A percentile compares a stretch with the other conserved stretches of the same genome.
Evolutionary conservation across 2,888 invertebrate genomes (phyloP).

Genomic region (Mamestra brassicae): DNA sequence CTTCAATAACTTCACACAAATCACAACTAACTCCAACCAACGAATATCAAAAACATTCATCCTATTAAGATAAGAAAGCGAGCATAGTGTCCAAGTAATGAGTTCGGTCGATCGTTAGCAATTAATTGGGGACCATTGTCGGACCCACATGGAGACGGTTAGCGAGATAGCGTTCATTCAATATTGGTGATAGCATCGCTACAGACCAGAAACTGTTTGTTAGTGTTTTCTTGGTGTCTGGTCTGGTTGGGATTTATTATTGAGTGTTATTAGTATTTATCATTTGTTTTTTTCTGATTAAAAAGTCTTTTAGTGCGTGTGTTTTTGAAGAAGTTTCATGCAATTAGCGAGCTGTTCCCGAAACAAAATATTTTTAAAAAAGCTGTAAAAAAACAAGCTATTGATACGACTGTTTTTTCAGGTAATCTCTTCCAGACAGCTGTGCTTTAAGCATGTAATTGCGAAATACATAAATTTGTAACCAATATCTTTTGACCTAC

Average conservation of each 20-base stretch:
- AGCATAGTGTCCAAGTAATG: slow-evolving; percentile 69
- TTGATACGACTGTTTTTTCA: too few relatives aligned
- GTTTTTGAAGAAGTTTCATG: neutral
- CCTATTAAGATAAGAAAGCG: slow-evolving; percentile 59
- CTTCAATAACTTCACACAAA: slow-evolving; percentile 21
- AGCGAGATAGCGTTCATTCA: too few relatives aligned
- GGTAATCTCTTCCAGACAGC: too few relatives aligned
- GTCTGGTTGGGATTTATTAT: neutral
- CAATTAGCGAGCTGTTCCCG: too few relatives aligned
- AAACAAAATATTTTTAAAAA: neutral
- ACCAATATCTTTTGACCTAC: too few relatives aligned
- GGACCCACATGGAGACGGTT: slow-evolving; percentile 49
- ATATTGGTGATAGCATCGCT: too few relatives aligned
- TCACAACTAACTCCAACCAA: neutral
- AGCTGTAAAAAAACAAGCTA: too few relatives aligned
- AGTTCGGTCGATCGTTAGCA: slow-evolving; percentile 69
- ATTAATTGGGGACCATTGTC: slow-evolving; percentile 74
- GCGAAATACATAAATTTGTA: too few relatives aligned
- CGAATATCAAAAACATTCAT: slow-evolving; percentile 38
- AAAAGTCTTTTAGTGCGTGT: neutral
- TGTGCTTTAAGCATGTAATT: too few relatives aligned
- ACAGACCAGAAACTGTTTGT: too few relatives aligned
- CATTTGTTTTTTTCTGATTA: neutral
- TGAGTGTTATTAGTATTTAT: neutral
- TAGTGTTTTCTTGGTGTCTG: too few relatives aligned